Evolutionary conservation across 2,888 invertebrate species (phyloP).

Genomic region (Cryptus viduatorius): DNA sequence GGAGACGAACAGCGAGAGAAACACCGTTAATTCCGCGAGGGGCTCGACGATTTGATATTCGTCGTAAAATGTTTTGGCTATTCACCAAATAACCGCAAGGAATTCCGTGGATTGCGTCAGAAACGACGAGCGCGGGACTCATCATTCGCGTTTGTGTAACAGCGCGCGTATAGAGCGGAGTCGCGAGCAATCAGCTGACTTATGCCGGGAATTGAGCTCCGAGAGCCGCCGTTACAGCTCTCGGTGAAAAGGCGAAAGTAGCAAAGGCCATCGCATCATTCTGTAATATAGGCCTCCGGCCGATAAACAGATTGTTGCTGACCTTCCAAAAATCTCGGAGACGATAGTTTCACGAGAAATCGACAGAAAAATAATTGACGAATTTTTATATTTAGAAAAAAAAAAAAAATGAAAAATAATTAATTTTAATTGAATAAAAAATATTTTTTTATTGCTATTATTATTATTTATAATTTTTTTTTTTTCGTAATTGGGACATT

Average conservation of each 20-base stretch:
- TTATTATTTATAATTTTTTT: too few species aligned
- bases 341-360: too few species aligned
- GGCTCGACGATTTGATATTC: slow-evolving; percentile 46
- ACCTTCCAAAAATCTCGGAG: not conserved
- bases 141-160: not conserved
- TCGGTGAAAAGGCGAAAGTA: slow-evolving; percentile 47
- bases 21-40: not conserved
- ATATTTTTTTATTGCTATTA: too few species aligned
- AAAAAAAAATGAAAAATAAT: too few species aligned
- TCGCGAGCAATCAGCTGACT: slow-evolving; percentile 50
- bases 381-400: too few species aligned
- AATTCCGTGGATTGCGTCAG: slow-evolving; percentile 76
- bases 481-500: too few species aligned
- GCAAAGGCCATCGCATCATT: slow-evolving; percentile 15
- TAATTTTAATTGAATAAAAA: too few species aligned
- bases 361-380: too few species aligned
- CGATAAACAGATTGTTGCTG: not conserved
- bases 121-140: slow-evolving; percentile 60
- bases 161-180: slow-evolving; percentile 3
- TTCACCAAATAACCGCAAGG: slow-evolving; percentile 70
- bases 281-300: not conserved
- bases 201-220: slow-evolving; percentile 34
- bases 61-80: slow-evolving; percentile 76
- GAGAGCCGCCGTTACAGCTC: not conserved
- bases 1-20: not conserved